Evolutionary conservation across 2,888 invertebrate genomes (phyloP), one percentile per base, ranked within the genome.

Genomic region (Chaitophorus viminalis): DNA sequence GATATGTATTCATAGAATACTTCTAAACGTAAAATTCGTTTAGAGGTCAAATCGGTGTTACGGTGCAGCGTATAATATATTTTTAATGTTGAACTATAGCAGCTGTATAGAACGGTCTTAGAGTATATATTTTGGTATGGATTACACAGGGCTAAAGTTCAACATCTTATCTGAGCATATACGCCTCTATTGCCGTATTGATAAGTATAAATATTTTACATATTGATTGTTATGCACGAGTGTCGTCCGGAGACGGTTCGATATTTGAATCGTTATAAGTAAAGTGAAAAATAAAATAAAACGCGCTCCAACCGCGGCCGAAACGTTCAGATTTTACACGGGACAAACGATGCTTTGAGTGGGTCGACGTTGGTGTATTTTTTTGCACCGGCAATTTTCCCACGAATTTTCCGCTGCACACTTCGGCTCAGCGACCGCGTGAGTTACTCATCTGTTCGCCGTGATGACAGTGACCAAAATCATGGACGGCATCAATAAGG

Each of bases 31-130:
- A 33, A 78, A 70, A 82, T 82, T 68, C 31, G 25, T 82, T 70
- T 82, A 72, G 82, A 82, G 82, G 82, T 82, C 82, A n/a, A 68
- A 81, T 52, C 46, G 39, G 18, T 46, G 17, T 14, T 65, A 29
- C 18, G 39, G 29, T 31, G 11, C 36, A 52, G 4, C 1, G 11
- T 52, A 17, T 52, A 39, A 39, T 9, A 60, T 60, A 60, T 25
- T 60, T 60, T 60, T 21, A 54, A 60, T 60, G 6, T 25, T 25
- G 25, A 25, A 6, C 25, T 60, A 60, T 25, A 60, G 46, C 25
- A 60, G 46, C 25, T 25, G 60, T 60, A 54, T 54, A 21, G 18
- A 60, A 60, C 18, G 3, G 21, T 60, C 25, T 21, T 25, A 60
- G 21, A 21, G 60, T 60, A 39, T 33, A 52, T 25, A n/a, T n/a